Percentiles rank a stretch among this genome's conserved stretches.
Conservation (phyloP, 2,797 vertebrate genomes). For the Adelosebastes latens region DNA sequence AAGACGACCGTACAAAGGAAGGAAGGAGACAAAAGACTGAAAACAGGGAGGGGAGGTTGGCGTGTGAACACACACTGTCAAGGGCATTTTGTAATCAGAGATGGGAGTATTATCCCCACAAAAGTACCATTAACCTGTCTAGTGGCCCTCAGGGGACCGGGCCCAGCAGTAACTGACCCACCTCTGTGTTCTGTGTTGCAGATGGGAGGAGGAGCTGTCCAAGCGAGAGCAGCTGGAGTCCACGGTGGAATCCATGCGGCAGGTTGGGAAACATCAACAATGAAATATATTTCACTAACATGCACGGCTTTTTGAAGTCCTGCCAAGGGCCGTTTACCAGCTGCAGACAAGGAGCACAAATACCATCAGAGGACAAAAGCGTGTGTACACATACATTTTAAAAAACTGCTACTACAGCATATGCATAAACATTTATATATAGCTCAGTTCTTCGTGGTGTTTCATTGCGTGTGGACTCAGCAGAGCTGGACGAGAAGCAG, state of each 20-base stretch:
- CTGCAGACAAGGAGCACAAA: neutral
- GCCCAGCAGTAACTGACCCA: slow-evolving; percentile 58
- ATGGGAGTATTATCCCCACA: slow-evolving; percentile 57
- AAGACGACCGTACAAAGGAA: slow-evolving; percentile 41
- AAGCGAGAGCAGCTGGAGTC: slow-evolving; percentile 91
- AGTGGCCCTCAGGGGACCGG: slow-evolving; percentile 37
- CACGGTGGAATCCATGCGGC: slow-evolving; percentile 89
- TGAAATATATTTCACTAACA: slow-evolving; percentile 13
- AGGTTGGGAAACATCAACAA: slow-evolving; percentile 83
- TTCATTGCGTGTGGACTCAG: slow-evolving; percentile 8
- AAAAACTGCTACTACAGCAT: slow-evolving; percentile 27
- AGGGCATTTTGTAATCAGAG: slow-evolving; percentile 70
- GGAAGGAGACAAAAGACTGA: slow-evolving; percentile 51
- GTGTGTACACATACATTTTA: neutral
- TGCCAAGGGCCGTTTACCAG: neutral
- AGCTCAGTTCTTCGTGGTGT: neutral
- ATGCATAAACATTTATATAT: slow-evolving; percentile 13
- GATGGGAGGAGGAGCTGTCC: slow-evolving; percentile 95
- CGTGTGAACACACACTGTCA: slow-evolving; percentile 53
- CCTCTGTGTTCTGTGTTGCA: slow-evolving; percentile 79
- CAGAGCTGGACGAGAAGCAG: slow-evolving; percentile 18
- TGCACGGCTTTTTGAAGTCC: neutral
- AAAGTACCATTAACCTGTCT: slow-evolving; percentile 61
- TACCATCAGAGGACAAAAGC: neutral
- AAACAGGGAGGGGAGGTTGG: slow-evolving; percentile 20